phyloP scores from a whole-genome alignment of 2,888 invertebrate species.

The Idaea dimidiata region DNA sequence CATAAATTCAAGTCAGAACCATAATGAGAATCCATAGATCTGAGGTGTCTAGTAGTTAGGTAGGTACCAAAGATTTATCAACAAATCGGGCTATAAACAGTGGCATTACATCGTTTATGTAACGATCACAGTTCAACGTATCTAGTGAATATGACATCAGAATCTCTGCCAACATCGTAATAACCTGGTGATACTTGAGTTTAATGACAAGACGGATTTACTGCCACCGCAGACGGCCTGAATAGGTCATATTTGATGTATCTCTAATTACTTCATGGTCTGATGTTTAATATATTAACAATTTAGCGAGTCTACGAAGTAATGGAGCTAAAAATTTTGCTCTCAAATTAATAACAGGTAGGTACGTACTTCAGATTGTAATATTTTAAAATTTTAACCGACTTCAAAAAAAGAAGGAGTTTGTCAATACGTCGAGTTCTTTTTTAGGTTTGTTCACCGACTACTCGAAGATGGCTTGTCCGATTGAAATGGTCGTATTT shows the following conservation, averaged over 20 bases:
- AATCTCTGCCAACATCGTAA: not conserved
- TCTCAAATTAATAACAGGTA: no score
- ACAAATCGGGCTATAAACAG: not conserved
- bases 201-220: not conserved
- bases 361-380: no score
- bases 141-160: not conserved
- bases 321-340: no score
- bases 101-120: not conserved
- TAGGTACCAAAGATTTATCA: not conserved
- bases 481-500: no score
- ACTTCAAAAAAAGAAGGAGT: no score
- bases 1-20: not conserved
- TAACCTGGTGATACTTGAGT: not conserved
- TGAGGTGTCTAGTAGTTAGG: not conserved
- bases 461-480: no score
- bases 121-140: not conserved
- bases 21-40: not conserved
- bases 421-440: no score
- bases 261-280: not conserved
- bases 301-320: no score
- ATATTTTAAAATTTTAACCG: no score
- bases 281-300: not conserved
- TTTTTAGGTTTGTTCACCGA: no score
- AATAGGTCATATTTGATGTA: not conserved
- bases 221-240: not conserved